Evolutionary conservation across 23 tunicate species (phyloP), one percentile per base, ranked within the genome.

Genomic region (Corella eumyota): DNA sequence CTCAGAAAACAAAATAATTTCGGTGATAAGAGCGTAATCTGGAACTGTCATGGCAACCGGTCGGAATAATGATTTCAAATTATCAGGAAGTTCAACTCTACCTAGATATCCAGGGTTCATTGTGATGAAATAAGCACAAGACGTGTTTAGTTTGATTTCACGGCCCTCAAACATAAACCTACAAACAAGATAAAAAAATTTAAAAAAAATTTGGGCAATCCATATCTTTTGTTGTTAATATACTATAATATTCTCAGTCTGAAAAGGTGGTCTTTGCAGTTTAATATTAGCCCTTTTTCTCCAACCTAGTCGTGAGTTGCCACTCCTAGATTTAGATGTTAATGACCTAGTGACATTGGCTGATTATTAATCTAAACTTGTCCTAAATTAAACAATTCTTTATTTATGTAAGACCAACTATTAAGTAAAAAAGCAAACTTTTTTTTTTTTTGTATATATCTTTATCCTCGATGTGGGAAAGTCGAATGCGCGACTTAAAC

Each of bases 1-100:
- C 62, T 88, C 96, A 32, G 96, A 88, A 36, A 80, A 88, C 36
- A 88, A 71, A 49, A 79, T 88, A 54, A 88, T 79, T 40, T 88
- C 96, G 4, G 96, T 83, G 52, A 88, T 88, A 23, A 88, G 71
- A 4, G 71, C 88, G 66, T 73, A 79, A 61, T 88, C 96, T 17
- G 96, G 96, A 22, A 79, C 83, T 81, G 79, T 79, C 96, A 88
- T 88, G 22, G 96, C 87, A 15, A 88, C 96, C 3, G 96, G 96
- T 2, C 96, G 80, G 65, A 88, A 88, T n/a, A 88, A 73, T 2
- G 96, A 88, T 61, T 88, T 88, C 31, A 88, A 77, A 56, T 88
- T 88, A 36, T 88, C 96, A 27, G 96, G 96, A 22, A 88, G 72
- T 56, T 88, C 96, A 1, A 88, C 96, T 29, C 96, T 64, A 26